Conservation (phyloP, 1,140 invertebrate species). For the Micrasema minimum region DNA sequence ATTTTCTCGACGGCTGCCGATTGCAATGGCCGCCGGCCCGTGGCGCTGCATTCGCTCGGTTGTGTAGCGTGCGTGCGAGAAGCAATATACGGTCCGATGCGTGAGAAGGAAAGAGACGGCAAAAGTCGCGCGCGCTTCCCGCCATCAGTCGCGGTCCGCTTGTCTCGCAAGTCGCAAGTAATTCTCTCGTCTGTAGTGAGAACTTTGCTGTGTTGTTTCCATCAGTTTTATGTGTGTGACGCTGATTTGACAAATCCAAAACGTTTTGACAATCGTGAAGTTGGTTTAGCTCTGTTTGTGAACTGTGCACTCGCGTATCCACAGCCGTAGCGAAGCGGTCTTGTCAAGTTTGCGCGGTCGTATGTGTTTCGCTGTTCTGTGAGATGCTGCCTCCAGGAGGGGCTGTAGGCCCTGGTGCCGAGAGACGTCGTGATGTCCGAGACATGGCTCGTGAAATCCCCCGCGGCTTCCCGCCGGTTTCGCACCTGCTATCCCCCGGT, state of each 20-base stretch:
- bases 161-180: constrained; percentile 40
- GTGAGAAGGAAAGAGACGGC: constrained; percentile 37
- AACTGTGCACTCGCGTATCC: constrained; percentile 18
- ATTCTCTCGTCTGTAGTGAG: constrained; percentile 19
- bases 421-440: constrained; percentile 62
- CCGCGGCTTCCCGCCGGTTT: constrained; percentile 58
- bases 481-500: constrained; percentile 44
- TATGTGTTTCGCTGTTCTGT: constrained; percentile 34
- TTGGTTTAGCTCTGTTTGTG: constrained; percentile 13
- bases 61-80: constrained; percentile 38
- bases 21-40: constrained; percentile 31
- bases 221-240: constrained; percentile 26
- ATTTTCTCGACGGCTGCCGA: constrained; percentile 30
- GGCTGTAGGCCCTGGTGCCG: constrained; percentile 61
- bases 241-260: constrained; percentile 24
- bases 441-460: constrained; percentile 63
- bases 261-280: constrained; percentile 17
- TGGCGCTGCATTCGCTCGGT: constrained; percentile 37
- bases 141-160: constrained; percentile 42
- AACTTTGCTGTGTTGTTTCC: constrained; percentile 23
- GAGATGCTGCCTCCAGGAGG: constrained; percentile 65
- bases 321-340: background rate
- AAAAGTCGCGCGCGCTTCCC: constrained; percentile 39
- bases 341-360: constrained; percentile 31
- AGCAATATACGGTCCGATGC: constrained; percentile 15